Percentiles rank a stretch among this genome's conserved stretches.
These are phyloP conservation scores for Perdita meconis DNA, from an alignment of 2,888 invertebrate species.

Conservation along the genomic window DNA sequence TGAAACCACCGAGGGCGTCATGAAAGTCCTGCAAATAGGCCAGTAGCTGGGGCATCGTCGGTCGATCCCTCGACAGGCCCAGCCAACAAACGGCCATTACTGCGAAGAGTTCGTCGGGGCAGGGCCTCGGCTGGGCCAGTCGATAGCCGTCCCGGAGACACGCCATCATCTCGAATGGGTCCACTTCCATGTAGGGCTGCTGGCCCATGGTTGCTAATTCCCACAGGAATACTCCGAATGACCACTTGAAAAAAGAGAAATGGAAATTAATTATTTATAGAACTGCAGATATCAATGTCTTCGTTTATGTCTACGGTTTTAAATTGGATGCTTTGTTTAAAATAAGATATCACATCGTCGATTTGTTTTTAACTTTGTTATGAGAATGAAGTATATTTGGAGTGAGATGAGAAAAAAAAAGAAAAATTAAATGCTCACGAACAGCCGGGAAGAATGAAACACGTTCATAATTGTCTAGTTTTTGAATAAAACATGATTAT, in stretches of 20 bases:
- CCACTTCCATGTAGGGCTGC: conserved; percentile 95
- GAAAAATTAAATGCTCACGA: too few species aligned
- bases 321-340: too few species aligned
- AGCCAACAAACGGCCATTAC: conserved; percentile 92
- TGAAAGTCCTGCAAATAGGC: conserved; percentile 90
- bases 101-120: conserved; percentile 96
- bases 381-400: too few species aligned
- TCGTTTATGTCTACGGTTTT: too few species aligned
- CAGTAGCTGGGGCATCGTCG: conserved; percentile 89
- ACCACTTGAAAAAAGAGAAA: conserved; percentile 87
- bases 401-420: too few species aligned
- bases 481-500: too few species aligned
- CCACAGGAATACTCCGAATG: conserved; percentile 97
- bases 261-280: not conserved
- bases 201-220: conserved; percentile 96
- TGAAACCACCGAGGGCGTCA: conserved; percentile 89
- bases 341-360: too few species aligned
- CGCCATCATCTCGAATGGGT: conserved; percentile 95
- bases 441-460: too few species aligned
- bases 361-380: too few species aligned
- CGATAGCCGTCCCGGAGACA: conserved; percentile 95
- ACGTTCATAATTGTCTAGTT: too few species aligned
- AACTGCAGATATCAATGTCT: too few species aligned
- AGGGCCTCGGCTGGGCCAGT: conserved; percentile 95
- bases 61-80: conserved; percentile 87